A percentile compares a stretch with the other conserved stretches of the same genome.
Evolutionary conservation across 1,140 invertebrate genomes (phyloP).

Genomic region (Hesperophylax magnus): DNA sequence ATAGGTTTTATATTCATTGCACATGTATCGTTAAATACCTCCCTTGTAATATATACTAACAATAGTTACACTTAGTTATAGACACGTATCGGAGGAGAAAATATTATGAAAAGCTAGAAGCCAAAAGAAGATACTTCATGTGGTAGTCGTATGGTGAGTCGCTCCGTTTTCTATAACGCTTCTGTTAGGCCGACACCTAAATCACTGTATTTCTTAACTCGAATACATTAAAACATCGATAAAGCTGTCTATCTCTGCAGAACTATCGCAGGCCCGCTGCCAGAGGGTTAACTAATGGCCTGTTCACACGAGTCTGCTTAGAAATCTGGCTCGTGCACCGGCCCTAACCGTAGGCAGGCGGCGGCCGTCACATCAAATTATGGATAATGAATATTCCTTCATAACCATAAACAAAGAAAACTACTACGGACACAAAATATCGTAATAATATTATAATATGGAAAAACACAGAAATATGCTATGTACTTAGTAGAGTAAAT

Average conservation of each 20-base stretch:
- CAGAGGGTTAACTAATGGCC: not conserved
- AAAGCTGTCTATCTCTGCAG: slow-evolving; percentile 55
- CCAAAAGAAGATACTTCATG: not conserved
- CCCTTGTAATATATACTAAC: slow-evolving; percentile 16
- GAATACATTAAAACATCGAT: slow-evolving; percentile 56
- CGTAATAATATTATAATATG: slow-evolving; percentile 27
- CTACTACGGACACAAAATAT: slow-evolving; percentile 40
- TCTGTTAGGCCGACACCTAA: slow-evolving; percentile 54
- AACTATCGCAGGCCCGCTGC: slow-evolving; percentile 46
- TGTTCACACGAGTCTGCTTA: too few relatives aligned
- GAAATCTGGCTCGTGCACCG: not conserved
- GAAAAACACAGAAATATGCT: slow-evolving; percentile 40
- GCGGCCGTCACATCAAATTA: slow-evolving; percentile 13
- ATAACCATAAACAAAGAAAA: slow-evolving; percentile 34
- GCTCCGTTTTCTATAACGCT: slow-evolving; percentile 2
- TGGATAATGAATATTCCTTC: slow-evolving; percentile 15
- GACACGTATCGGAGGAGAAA: not conserved
- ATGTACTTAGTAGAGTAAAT: slow-evolving; percentile 32
- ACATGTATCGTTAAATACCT: slow-evolving; percentile 46
- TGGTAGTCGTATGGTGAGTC: slow-evolving; percentile 16
- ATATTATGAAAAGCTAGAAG: slow-evolving; percentile 4
- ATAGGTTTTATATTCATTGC: slow-evolving; percentile 44
- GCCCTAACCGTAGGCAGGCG: not conserved
- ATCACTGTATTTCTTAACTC: slow-evolving; percentile 50
- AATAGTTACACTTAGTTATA: not conserved